Conservation (phyloP, 2,797 vertebrate genomes). For the Pantherophis vulpinus region DNA sequence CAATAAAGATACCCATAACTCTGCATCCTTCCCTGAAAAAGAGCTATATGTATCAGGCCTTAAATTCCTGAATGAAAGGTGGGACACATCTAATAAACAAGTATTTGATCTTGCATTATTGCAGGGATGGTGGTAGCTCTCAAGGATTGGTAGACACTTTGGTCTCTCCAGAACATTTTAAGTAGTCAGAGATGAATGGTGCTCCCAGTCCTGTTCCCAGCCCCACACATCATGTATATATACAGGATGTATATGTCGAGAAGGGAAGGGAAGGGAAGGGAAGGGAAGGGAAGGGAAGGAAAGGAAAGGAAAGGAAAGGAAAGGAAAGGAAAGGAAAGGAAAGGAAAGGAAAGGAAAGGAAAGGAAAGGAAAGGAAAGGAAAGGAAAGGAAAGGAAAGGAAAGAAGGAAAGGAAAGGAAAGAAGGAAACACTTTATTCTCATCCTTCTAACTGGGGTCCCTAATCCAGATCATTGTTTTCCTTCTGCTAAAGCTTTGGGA, state of each 20-base stretch:
- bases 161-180: background rate
- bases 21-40: background rate
- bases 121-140: background rate
- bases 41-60: background rate
- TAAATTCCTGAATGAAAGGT: background rate
- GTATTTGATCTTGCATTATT: background rate
- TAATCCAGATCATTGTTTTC: background rate
- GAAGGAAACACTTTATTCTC: background rate
- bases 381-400: too few relatives aligned
- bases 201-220: background rate
- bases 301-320: too few relatives aligned
- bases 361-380: too few relatives aligned
- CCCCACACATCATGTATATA: background rate
- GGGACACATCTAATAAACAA: background rate
- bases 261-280: background rate
- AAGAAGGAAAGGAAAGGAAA: background rate
- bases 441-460: background rate
- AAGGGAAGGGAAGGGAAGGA: background rate
- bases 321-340: background rate
- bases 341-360: background rate
- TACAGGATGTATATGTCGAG: background rate
- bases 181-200: background rate
- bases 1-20: background rate
- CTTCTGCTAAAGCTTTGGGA: background rate
- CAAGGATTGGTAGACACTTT: background rate